These are phyloP conservation scores for Tachina grossa DNA, from an alignment of 2,888 invertebrate species.

Conservation along the genomic window DNA sequence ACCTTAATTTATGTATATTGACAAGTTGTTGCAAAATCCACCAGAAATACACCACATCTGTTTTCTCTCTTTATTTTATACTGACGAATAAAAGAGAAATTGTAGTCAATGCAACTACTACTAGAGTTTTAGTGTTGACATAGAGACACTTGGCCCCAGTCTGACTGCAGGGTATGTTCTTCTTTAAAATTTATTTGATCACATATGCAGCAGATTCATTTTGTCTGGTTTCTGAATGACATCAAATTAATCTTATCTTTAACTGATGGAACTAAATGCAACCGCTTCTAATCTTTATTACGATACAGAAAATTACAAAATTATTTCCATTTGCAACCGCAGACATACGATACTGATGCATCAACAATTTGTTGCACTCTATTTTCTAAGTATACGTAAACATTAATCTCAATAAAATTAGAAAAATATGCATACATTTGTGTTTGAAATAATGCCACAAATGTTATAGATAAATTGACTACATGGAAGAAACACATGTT, in stretches of 20 bases:
- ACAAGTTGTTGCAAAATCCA: no score
- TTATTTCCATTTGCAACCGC: constrained; percentile 21
- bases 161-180: no score
- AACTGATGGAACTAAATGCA: constrained; percentile 57
- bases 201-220: neutral
- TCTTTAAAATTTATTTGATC: constrained; percentile 27
- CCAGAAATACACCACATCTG: no score
- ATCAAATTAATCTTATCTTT: constrained; percentile 57
- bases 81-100: no score
- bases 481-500: constrained; percentile 24
- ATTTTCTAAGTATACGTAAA: constrained; percentile 20
- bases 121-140: no score
- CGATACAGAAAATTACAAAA: constrained; percentile 39
- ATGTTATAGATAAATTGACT: constrained; percentile 13
- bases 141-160: no score
- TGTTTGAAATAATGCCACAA: constrained; percentile 20
- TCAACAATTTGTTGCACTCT: constrained; percentile 46
- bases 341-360: constrained; percentile 26
- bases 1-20: no score
- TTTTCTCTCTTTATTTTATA: no score
- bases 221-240: constrained; percentile 38
- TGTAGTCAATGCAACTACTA: no score
- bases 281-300: constrained; percentile 32
- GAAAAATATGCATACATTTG: neutral
- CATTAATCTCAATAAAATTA: constrained; percentile 14